A percentile compares a stretch with the other conserved stretches of the same genome.
phyloP scores from a whole-genome alignment of 2,797 vertebrate species.

The Manis pentadactyla region DNA sequence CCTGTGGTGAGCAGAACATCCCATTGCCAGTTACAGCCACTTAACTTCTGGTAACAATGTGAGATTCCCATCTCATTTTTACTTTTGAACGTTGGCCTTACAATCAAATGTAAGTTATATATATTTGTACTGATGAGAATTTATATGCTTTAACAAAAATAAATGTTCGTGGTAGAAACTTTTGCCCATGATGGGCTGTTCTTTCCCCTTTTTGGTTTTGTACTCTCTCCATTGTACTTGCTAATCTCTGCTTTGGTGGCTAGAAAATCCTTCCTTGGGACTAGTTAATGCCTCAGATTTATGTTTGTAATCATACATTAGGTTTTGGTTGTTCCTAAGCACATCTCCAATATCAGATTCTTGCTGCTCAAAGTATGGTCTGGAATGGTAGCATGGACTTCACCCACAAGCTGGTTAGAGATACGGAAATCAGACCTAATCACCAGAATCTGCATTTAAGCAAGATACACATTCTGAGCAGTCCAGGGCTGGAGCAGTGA shows the following conservation, averaged over 20 bases:
- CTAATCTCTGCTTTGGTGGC: not conserved
- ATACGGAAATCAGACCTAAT: not conserved
- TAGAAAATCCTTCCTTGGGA: not conserved
- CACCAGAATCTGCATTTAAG: not conserved
- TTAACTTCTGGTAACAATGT: conserved; percentile 66
- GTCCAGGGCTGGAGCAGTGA: not conserved
- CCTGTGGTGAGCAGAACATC: not conserved
- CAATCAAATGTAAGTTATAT: conserved; percentile 91
- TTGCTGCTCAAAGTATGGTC: not conserved
- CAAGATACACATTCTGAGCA: not conserved
- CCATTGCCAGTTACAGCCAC: conserved; percentile 57
- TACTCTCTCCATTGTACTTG: not conserved
- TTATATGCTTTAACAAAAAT: conserved; percentile 93
- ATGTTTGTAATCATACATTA: not conserved
- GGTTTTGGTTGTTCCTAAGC: not conserved
- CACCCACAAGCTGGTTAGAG: not conserved
- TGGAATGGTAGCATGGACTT: not conserved
- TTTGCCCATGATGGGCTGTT: conserved; percentile 75
- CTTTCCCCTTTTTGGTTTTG: not conserved
- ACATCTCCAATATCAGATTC: not conserved
- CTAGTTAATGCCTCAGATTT: not conserved
- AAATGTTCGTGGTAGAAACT: conserved; percentile 91
- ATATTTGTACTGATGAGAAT: conserved; percentile 90
- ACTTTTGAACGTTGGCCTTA: conserved; percentile 91
- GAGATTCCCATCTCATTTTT: conserved; percentile 85